phyloP scores from a whole-genome alignment of 2,113 vertebrate genomes.

The Pavo muticus region DNA sequence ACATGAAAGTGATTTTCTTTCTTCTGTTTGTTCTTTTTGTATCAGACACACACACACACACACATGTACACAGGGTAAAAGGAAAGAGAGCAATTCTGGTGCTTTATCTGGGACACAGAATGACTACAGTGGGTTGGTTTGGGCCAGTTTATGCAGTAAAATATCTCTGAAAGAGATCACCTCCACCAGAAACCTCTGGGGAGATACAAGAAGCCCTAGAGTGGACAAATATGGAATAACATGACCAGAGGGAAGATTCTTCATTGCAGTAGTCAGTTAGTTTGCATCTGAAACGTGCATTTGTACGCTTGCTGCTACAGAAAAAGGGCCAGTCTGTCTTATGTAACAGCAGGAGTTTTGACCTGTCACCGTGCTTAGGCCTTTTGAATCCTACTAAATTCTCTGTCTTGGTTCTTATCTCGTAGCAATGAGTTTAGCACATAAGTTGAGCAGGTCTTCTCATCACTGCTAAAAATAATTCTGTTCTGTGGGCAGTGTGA shows the following conservation, averaged over 20 bases:
- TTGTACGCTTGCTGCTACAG: rapidly evolving
- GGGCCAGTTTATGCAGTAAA: not conserved
- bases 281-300: not conserved
- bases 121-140: not conserved
- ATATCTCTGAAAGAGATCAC: not conserved
- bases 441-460: constrained; percentile 21
- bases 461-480: not conserved
- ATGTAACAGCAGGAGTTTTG: not conserved
- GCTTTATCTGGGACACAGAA: not conserved
- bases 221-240: not conserved
- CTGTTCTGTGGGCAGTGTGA: constrained; percentile 17
- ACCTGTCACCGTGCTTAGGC: not conserved
- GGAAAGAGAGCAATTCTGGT: not conserved
- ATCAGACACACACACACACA: not conserved
- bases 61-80: not conserved
- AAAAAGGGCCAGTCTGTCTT: not conserved
- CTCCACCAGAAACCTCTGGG: not conserved
- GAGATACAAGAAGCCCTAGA: not conserved
- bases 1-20: not conserved
- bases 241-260: not conserved
- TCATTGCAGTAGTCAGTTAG: not conserved
- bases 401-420: not conserved
- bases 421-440: not conserved
- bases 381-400: not conserved
- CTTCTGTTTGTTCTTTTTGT: not conserved